Base-by-base conservation (phyloP, 2,113 vertebrate genomes). In the Sus scrofa region DNA sequence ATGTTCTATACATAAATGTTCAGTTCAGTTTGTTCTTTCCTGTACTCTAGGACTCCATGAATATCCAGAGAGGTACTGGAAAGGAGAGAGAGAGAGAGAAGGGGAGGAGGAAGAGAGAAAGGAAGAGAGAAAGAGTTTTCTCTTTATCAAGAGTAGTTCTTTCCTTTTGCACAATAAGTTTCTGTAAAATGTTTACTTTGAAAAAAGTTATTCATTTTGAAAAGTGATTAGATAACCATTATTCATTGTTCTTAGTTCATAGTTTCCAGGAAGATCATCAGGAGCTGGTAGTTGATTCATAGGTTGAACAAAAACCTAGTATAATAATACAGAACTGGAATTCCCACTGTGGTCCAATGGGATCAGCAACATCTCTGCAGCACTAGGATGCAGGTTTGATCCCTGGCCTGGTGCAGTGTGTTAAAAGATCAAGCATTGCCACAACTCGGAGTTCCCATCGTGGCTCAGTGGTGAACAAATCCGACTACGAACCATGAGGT, bases 151-250 rank as follows among this genome's bases (percentile, higher is more conserved):
- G 18, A 86, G 13, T 37, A 44, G 4, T 67, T 5, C 18, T 70
- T 58, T 67, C 4, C 18, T 63, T 77, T 93, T 71, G 77, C 16
- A 71, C 3, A 67, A 11, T 27, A 22, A 14, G 2, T 63, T 77
- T 93, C 63, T 91, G 8, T 71, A 32, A 95, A 90, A 71, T 67
- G 67, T 9, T 86, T 86, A 88, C 8, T 81, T 81, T 63, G 13
- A 37, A 74, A 52, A 71, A 39, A 77, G 4, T 8, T 27, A 37
- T 56, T 79, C 27, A 90, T 60, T 56, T 91, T 6, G 18, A 27
- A 93, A 94, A 32, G 5, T 52, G 37, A 58, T 7, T 56, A 26
- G 6, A 62, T 86, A 70, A 27, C 15, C 34, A 12, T 14, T 91
- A 24, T 60, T 81, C 32, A 67, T 22, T 86, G 58, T 62, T 73